A percentile compares a stretch with the other conserved stretches of the same genome.
These are phyloP conservation scores for Laspeyria flexula DNA, from an alignment of 2,888 invertebrate species.

Conservation along the genomic window DNA sequence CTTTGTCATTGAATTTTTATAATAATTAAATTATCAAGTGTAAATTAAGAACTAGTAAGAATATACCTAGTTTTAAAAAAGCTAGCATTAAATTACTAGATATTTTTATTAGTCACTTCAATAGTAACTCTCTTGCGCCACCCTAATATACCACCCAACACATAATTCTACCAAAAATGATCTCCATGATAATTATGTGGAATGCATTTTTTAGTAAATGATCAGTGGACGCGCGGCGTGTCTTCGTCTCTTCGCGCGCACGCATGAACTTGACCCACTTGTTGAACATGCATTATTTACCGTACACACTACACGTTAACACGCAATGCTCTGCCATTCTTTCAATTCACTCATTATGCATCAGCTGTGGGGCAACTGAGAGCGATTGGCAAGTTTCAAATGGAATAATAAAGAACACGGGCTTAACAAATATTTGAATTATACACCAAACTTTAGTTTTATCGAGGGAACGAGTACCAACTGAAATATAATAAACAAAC, in stretches of 20 bases:
- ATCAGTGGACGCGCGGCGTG: conserved; percentile 39
- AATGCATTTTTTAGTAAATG: conserved; percentile 28
- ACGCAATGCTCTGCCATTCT: conserved; percentile 45
- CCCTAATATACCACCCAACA: no score
- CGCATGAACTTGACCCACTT: conserved; percentile 72
- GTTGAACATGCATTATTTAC: conserved; percentile 67
- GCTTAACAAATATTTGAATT: no score
- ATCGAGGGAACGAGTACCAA: no score
- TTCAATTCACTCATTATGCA: conserved; percentile 35
- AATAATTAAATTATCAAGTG: no score
- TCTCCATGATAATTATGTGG: conserved; percentile 31
- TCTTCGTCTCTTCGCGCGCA: conserved; percentile 26
- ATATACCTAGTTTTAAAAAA: no score
- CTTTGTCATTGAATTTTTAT: no score
- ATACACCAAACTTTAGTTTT: no score
- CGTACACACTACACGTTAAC: conserved; percentile 47
- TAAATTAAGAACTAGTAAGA: no score
- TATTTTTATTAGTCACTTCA: no score
- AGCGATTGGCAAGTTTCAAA: conserved; percentile 9
- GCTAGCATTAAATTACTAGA: no score
- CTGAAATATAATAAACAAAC: no score
- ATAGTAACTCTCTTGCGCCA: background rate
- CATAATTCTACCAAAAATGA: conserved; percentile 4
- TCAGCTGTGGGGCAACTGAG: conserved; percentile 4
- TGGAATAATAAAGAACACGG: no score